Base-by-base conservation (phyloP, 1,140 invertebrate genomes). In the Drosophila bifasciata region DNA sequence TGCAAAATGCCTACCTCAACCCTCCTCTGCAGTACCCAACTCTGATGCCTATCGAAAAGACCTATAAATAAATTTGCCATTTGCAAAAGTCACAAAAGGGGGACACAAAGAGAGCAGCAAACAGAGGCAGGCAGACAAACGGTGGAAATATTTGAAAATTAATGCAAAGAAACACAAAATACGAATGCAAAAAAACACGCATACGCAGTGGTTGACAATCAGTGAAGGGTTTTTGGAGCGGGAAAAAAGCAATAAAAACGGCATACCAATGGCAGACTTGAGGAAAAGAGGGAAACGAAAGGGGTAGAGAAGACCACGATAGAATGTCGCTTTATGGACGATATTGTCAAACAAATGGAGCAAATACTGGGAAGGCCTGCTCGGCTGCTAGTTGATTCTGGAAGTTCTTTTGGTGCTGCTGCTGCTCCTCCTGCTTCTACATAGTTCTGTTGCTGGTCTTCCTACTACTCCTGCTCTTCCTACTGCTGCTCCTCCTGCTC, bases 21-120 rank as follows among this genome's bases (percentile, higher is more conserved):
- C 28, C 28, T 25, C 1, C 25, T 25, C 28, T 28, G 28, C n/a
- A n/a, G n/a, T n/a, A 36, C 28, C 28, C 28, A 7, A 0, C 25
- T 25, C 28, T 28, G 28, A 28, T 77, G 70, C 70, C 74, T 76
- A 76, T 76, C 74, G 32, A 3, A 11, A 50, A 69, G 63, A 43
- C 49, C 74, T 69, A 77, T 77, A 77, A 77, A 77, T 77, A 77
- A 77, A 77, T 77, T 74, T 77, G 64, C 70, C 64, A 69, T 57
- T 55, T 57, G 52, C 56, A 36, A 36, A 4, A 36, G 32, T 36
- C 32, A 36, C 32, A 36, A 36, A 36, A 3, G 11, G 9, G 28
- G 23, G 23, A 6, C 0, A 5, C 51, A 44, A 61, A 45, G n/a
- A n/a, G n/a, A n/a, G n/a, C n/a, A n/a, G n/a, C n/a, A 32, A 32